Evolutionary conservation across 2,113 vertebrate species (phyloP).

Genomic region (Rhegmatorhina hoffmannsi): DNA sequence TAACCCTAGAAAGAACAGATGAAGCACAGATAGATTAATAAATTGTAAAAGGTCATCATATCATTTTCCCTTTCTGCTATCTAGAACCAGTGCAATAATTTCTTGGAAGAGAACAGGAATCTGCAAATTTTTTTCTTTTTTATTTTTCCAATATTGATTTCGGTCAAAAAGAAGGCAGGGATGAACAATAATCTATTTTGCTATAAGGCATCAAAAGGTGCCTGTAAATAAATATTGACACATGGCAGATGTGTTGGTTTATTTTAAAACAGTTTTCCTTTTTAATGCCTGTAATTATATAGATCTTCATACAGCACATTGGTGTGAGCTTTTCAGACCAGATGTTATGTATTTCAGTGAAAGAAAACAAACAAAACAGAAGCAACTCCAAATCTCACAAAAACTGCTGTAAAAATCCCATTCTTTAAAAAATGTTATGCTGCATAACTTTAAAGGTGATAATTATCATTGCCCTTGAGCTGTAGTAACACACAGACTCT

Average conservation of each 20-base stretch:
- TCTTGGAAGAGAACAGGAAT: background rate
- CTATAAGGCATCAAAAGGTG: background rate
- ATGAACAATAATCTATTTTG: conserved; percentile 14
- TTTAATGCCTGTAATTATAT: background rate
- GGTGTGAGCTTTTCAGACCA: background rate
- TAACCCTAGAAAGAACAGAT: background rate
- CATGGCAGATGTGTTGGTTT: conserved; percentile 8
- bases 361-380: background rate
- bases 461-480: conserved; percentile 4
- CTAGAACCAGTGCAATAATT: background rate
- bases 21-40: background rate
- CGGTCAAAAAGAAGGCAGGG: background rate
- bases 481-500: background rate
- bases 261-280: conserved; percentile 26
- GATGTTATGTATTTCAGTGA: background rate
- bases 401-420: background rate
- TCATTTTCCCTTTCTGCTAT: background rate
- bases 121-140: background rate
- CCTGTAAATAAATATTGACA: conserved; percentile 43
- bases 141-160: conserved; percentile 41
- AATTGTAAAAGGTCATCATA: background rate
- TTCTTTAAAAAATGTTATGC: background rate
- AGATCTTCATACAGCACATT: background rate
- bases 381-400: background rate
- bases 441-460: background rate